A percentile compares a stretch with the other conserved stretches of the same genome.
phyloP scores from a whole-genome alignment of 2,888 invertebrate species.

The Sicus ferrugineus region DNA sequence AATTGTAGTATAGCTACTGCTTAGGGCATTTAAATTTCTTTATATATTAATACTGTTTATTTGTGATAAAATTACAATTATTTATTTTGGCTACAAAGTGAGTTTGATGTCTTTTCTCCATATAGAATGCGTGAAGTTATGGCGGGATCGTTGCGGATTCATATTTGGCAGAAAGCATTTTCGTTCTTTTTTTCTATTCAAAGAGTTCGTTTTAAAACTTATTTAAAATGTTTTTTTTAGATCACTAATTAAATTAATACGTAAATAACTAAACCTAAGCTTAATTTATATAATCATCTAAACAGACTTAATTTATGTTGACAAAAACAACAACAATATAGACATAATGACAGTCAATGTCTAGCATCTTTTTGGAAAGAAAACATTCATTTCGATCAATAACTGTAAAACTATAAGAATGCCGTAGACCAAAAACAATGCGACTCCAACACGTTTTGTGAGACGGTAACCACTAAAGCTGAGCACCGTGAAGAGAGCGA shows the following conservation, averaged over 20 bases:
- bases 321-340: conserved; percentile 1
- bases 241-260: too few relatives aligned
- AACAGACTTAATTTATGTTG: conserved; percentile 3
- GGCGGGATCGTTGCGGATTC: not conserved
- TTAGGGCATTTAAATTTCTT: too few relatives aligned
- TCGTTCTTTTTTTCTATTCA: not conserved
- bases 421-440: conserved; percentile 73
- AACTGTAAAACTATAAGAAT: conserved; percentile 80
- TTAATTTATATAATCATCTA: too few relatives aligned
- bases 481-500: conserved; percentile 74
- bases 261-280: not conserved
- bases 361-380: conserved; percentile 64
- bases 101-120: too few relatives aligned
- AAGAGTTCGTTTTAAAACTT: not conserved
- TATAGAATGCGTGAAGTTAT: too few relatives aligned
- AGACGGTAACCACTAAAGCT: conserved; percentile 76
- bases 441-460: conserved; percentile 73
- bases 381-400: conserved; percentile 79
- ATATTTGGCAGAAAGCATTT: not conserved
- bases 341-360: not conserved
- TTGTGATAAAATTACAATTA: too few relatives aligned
- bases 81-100: too few relatives aligned
- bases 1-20: too few relatives aligned
- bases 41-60: too few relatives aligned
- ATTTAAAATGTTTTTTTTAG: too few relatives aligned